These are phyloP conservation scores for Apus apus DNA, from an alignment of 2,113 vertebrate species.

Conservation along the genomic window DNA sequence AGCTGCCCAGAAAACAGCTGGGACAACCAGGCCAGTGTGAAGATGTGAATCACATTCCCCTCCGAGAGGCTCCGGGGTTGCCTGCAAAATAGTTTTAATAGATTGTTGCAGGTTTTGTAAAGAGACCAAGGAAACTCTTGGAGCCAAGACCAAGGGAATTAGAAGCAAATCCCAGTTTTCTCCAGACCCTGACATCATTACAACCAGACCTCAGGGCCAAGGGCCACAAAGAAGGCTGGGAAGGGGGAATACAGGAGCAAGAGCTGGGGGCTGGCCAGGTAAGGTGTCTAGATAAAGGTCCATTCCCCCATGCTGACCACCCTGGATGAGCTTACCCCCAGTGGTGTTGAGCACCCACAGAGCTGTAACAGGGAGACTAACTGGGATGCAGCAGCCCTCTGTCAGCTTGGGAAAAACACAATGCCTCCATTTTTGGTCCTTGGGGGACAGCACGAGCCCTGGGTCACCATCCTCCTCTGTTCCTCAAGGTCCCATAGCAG, in stretches of 20 bases:
- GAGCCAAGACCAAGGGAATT: neutral
- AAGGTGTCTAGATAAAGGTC: neutral
- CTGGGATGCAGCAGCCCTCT: neutral
- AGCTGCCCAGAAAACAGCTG: neutral
- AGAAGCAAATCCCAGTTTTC: neutral
- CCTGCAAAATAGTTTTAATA: neutral
- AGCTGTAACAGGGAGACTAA: no score
- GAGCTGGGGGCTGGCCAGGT: neutral
- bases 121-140: neutral
- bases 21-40: neutral
- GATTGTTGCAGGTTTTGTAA: neutral
- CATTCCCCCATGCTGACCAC: neutral
- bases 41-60: neutral
- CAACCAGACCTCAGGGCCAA: neutral
- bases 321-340: neutral
- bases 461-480: neutral
- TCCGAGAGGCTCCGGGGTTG: neutral
- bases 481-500: neutral
- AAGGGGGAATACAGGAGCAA: neutral
- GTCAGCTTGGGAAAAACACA: neutral
- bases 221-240: neutral
- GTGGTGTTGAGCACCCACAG: accelerated
- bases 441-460: neutral
- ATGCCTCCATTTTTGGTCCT: accelerated
- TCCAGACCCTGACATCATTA: neutral